These are phyloP conservation scores for Morelia viridis DNA, from an alignment of 2,797 vertebrate genomes.

Conservation along the genomic window DNA sequence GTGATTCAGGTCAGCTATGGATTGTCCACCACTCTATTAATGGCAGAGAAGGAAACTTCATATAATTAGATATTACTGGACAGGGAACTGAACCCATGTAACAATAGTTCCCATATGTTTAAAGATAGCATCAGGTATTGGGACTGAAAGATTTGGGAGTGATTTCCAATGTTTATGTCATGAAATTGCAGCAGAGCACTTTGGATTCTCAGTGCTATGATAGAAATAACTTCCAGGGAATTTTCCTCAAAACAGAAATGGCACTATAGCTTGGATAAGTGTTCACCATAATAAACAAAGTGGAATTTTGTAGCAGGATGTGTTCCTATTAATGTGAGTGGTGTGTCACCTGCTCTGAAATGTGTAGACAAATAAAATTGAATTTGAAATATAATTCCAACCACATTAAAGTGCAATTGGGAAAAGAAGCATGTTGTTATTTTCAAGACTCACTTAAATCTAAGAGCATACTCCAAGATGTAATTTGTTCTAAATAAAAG, in stretches of 20 bases:
- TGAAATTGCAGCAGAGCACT: background rate
- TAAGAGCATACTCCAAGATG: slow-evolving; percentile 37
- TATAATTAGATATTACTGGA: background rate
- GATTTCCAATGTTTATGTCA: background rate
- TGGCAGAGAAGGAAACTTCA: background rate
- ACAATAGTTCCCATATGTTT: background rate
- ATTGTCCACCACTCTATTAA: background rate
- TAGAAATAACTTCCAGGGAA: background rate
- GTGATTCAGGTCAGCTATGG: background rate
- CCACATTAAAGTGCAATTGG: slow-evolving; percentile 31
- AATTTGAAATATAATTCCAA: slow-evolving; percentile 1
- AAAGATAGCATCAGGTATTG: background rate
- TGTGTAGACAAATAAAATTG: slow-evolving; percentile 13
- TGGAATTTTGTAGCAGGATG: background rate
- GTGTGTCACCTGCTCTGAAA: background rate
- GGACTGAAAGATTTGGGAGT: background rate
- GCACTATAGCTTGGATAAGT: background rate
- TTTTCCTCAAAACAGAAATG: background rate
- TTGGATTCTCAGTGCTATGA: background rate
- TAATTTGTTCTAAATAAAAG: slow-evolving; percentile 41
- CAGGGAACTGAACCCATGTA: background rate
- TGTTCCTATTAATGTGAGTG: background rate
- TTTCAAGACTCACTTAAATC: slow-evolving; percentile 18
- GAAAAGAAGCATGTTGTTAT: slow-evolving; percentile 40
- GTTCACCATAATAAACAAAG: slow-evolving; percentile 2